These are phyloP conservation scores for Irena cyanogastra DNA, from an alignment of 2,113 vertebrate species.

Conservation along the genomic window DNA sequence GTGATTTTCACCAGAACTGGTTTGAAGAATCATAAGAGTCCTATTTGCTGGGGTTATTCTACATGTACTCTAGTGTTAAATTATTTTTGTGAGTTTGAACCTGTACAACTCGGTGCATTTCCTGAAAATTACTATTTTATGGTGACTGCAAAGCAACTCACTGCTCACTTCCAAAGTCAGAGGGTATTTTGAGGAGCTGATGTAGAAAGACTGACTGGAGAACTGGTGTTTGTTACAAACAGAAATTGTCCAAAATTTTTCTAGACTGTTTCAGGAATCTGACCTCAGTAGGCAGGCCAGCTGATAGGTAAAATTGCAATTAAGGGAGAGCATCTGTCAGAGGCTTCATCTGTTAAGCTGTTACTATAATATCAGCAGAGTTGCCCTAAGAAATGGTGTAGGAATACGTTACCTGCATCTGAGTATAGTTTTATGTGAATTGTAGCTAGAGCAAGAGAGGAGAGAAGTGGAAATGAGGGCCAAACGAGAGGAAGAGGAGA, in stretches of 20 bases:
- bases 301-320: neutral
- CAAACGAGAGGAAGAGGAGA: slow-evolving; percentile 94
- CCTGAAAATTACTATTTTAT: neutral
- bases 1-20: neutral
- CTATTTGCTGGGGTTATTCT: neutral
- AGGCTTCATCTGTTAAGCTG: slow-evolving; percentile 10
- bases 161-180: neutral
- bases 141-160: neutral
- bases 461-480: slow-evolving; percentile 91
- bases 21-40: neutral
- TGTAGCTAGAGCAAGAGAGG: slow-evolving; percentile 90
- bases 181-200: neutral
- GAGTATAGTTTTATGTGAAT: slow-evolving; percentile 61
- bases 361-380: slow-evolving; percentile 4
- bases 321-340: slow-evolving; percentile 5
- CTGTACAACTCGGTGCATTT: neutral
- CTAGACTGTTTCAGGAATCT: neutral
- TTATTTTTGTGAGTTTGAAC: neutral
- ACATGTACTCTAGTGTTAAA: neutral
- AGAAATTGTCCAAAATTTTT: neutral
- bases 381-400: slow-evolving; percentile 32
- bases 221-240: neutral
- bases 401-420: slow-evolving; percentile 58
- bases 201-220: neutral
- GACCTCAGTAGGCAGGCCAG: neutral